Percentiles rank a stretch among this genome's conserved stretches.
Conservation (phyloP, 2,113 vertebrate genomes). For the Caranx ignobilis region DNA sequence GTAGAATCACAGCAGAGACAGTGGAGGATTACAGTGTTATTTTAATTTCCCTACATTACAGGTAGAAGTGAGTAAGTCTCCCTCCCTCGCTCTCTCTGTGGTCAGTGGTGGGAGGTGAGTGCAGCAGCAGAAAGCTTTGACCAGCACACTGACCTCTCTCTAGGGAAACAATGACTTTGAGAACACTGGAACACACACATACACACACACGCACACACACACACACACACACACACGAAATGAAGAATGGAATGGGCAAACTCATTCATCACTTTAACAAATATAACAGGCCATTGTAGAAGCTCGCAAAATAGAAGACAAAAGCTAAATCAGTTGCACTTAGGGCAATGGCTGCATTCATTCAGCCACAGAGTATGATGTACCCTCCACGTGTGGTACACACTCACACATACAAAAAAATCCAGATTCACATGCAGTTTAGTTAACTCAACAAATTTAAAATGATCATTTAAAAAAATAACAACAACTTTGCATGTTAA, state of each 20-base stretch:
- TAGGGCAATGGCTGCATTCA: conserved; percentile 42
- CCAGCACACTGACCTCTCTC: conserved; percentile 78
- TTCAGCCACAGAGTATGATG: conserved; percentile 6
- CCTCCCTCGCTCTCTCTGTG: conserved; percentile 37
- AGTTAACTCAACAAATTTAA: neutral
- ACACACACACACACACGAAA: conserved; percentile 46
- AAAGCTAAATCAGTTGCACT: conserved; percentile 67
- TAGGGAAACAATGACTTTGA: conserved; percentile 84
- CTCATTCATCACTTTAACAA: conserved; percentile 80
- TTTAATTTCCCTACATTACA: conserved; percentile 28
- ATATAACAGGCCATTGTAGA: conserved; percentile 72
- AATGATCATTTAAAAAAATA: neutral
- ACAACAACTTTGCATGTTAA: neutral
- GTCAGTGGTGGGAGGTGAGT: conserved; percentile 71
- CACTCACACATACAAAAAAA: neutral
- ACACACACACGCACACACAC: conserved; percentile 17
- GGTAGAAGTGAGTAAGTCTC: conserved; percentile 23
- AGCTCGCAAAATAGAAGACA: conserved; percentile 55
- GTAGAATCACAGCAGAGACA: neutral
- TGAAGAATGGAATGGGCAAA: conserved; percentile 74
- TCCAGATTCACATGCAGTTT: neutral
- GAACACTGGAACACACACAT: conserved; percentile 64
- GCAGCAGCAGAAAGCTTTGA: conserved; percentile 73
- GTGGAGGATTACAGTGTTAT: conserved; percentile 1
- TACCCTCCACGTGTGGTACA: neutral